Evolutionary conservation across 2,888 invertebrate species (phyloP), one percentile per base, ranked within the genome.

Genomic region (Caenorhabditis sp.): DNA sequence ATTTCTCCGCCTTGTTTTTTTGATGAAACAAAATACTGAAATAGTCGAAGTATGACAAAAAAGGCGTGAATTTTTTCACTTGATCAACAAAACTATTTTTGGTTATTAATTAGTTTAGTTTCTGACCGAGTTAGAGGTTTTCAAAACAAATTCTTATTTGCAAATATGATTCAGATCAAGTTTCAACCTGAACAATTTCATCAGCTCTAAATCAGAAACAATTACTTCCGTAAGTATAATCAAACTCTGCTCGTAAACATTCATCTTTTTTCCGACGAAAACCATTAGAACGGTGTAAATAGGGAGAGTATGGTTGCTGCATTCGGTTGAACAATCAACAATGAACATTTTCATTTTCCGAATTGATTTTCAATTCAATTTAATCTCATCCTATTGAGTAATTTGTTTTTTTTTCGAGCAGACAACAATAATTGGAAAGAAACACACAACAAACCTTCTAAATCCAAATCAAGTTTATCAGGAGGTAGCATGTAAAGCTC

Each of bases 201-300:
- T n/a, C 12, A 6, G 12, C 14, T 43, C 5, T 3, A 17, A 43
- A 10, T 10, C 6, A 43, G 6, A 43, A 43, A 17, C 14, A 43
- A 43, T 43, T 17, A 43, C 43, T 17, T 43, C 43, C 17, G 14
- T 43, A 43, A 43, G 43, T 43, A 43, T 31, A 31, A 10, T 31
- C 10, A 10, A 31, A 31, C 10, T 31, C 31, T 6, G 4, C 5
- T 4, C 31, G 31, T 6, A 6, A 31, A 31, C 4, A 53, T 17
- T 63, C 62, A 24, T 58, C 58, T 19, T 51, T 53, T 51, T 59
- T 66, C 66, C 67, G 62, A 66, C 66, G 26, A 59, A 71, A 67
- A 14, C 66, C 70, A 50, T 71, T 71, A 8, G 55, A 27, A 50
- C 70, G 21, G 6, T 43, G 62, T 12, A 71, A 17, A 12, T 43